These are phyloP conservation scores for Drosophila elegans DNA, from an alignment of 1,140 invertebrate genomes.

Conservation along the genomic window DNA sequence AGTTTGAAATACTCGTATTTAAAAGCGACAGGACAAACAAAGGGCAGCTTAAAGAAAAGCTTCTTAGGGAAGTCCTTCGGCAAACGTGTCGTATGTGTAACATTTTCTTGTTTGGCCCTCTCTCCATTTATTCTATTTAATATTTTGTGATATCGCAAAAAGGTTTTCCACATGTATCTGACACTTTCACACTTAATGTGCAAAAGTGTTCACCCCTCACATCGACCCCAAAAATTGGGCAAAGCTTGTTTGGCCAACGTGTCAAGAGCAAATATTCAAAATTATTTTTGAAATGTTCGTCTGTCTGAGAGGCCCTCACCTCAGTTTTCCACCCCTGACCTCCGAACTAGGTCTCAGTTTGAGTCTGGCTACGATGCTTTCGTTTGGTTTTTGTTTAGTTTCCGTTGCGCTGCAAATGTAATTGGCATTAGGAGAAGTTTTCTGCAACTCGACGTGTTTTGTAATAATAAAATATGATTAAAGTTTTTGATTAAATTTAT, in stretches of 20 bases:
- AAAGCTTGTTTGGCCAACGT: slow-evolving; percentile 67
- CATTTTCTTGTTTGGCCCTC: slow-evolving; percentile 48
- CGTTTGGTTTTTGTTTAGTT: slow-evolving; percentile 71
- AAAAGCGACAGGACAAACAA: slow-evolving; percentile 35
- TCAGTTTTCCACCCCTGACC: slow-evolving; percentile 10
- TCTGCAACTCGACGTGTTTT: slow-evolving; percentile 74
- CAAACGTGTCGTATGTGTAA: slow-evolving; percentile 69
- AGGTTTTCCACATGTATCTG: slow-evolving; percentile 73
- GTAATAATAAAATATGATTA: slow-evolving; percentile 84
- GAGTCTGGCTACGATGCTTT: slow-evolving; percentile 18
- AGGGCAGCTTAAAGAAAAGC: slow-evolving; percentile 54
- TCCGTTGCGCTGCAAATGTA: slow-evolving; percentile 78
- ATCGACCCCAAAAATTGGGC: slow-evolving; percentile 9
- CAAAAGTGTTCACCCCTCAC: slow-evolving; percentile 30
- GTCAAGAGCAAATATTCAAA: slow-evolving; percentile 82
- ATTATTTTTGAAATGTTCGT: slow-evolving; percentile 80
- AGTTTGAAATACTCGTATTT: slow-evolving; percentile 29
- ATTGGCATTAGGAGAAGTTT: slow-evolving; percentile 78
- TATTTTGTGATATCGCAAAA: slow-evolving; percentile 51
- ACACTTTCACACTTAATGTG: slow-evolving; percentile 81
- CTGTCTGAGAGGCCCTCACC: slow-evolving; percentile 43
- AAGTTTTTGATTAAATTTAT: slow-evolving; percentile 84
- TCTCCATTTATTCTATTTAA: slow-evolving; percentile 50
- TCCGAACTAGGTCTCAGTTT: not conserved
- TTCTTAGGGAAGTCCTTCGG: slow-evolving; percentile 32